Percentiles rank a stretch among this genome's conserved stretches.
phyloP scores from a whole-genome alignment of 2,888 invertebrate species.

The Scaptomyza polygonia region DNA sequence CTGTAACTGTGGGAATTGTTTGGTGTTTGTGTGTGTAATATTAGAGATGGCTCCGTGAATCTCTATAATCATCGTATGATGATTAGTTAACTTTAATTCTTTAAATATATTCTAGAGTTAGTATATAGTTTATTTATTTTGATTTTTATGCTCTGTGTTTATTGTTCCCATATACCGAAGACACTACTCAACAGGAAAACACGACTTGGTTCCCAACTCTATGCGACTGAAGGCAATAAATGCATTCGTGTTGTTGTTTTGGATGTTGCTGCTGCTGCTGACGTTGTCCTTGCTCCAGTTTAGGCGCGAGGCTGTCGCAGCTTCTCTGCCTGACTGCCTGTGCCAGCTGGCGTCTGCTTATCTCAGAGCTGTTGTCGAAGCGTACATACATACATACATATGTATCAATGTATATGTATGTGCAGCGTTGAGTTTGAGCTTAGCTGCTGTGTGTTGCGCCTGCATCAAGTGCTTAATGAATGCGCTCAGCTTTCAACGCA shows the following conservation, averaged over 20 bases:
- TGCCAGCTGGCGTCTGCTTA: constrained; percentile 46
- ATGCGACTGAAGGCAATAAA: constrained; percentile 29
- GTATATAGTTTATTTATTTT: no score
- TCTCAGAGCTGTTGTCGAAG: constrained; percentile 64
- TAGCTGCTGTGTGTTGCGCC: constrained; percentile 13
- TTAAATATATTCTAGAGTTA: no score
- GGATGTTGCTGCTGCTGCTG: constrained; percentile 38
- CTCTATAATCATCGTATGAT: neutral
- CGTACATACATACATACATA: constrained; percentile 28
- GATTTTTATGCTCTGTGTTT: no score
- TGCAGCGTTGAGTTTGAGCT: constrained; percentile 27
- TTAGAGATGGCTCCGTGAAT: neutral
- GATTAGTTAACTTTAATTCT: no score
- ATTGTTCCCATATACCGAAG: no score
- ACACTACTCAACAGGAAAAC: no score
- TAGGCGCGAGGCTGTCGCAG: neutral
- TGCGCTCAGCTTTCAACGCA: constrained; percentile 39
- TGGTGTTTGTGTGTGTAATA: constrained; percentile 3
- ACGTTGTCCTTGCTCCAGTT: constrained; percentile 4
- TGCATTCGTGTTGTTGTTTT: constrained; percentile 41
- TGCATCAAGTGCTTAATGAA: constrained; percentile 67
- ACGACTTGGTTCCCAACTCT: neutral
- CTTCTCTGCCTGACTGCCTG: neutral
- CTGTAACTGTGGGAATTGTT: constrained; percentile 11
- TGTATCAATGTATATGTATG: neutral